Conservation (phyloP, 2,797 vertebrate genomes). For the Siniperca undulata region DNA sequence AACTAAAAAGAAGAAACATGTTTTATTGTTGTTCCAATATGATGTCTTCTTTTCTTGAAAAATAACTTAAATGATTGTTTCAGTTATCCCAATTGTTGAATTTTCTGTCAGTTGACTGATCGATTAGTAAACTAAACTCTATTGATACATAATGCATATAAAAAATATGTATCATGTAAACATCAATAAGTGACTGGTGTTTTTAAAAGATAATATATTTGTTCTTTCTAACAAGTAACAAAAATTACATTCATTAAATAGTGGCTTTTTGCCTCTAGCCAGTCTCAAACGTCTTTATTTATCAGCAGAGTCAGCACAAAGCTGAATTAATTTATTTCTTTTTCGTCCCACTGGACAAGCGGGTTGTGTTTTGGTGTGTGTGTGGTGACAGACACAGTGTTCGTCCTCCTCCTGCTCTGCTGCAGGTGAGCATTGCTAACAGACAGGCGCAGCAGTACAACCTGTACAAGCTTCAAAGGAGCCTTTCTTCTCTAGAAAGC, state of each 20-base stretch:
- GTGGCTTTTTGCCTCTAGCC: neutral
- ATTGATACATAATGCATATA: neutral
- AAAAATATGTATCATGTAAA: neutral
- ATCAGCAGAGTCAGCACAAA: conserved; percentile 48
- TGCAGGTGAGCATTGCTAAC: conserved; percentile 51
- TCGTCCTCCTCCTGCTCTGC: conserved; percentile 5
- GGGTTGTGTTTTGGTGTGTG: conserved; percentile 47
- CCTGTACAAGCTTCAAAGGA: conserved; percentile 51
- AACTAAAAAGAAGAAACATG: neutral
- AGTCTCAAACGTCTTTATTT: conserved; percentile 26
- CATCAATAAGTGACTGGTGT: neutral
- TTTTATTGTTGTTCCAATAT: neutral
- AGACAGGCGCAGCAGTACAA: conserved; percentile 30
- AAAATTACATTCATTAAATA: neutral
- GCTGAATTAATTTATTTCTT: conserved; percentile 42
- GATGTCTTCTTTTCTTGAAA: neutral
- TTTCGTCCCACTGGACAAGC: conserved; percentile 36
- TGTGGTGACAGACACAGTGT: conserved; percentile 30
- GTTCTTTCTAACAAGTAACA: neutral
- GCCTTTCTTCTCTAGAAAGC: conserved; percentile 53
- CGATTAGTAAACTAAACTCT: neutral
- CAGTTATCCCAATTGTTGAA: neutral
- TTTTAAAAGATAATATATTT: neutral
- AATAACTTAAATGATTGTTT: neutral
- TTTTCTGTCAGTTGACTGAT: neutral